Conservation (phyloP, 2,888 invertebrate species). For the Lymantria dispar region DNA sequence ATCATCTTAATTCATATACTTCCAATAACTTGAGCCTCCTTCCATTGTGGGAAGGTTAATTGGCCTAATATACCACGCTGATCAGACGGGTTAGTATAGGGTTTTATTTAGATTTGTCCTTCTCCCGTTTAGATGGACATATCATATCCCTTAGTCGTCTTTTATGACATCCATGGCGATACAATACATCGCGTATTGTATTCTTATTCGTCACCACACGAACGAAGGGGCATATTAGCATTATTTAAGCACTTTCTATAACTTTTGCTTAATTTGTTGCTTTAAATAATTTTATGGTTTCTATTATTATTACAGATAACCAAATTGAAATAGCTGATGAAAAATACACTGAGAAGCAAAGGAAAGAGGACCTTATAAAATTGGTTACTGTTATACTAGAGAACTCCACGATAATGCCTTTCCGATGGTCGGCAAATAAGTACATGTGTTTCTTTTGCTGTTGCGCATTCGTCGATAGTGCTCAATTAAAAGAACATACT, state of each 20-base stretch:
- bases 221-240: no score
- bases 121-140: no score
- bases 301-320: slow-evolving; percentile 30
- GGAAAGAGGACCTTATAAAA: slow-evolving; percentile 36
- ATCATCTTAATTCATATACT: no score
- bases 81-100: no score
- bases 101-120: no score
- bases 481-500: slow-evolving; percentile 38
- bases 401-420: slow-evolving; percentile 48
- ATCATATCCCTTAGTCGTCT: no score
- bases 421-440: slow-evolving; percentile 46
- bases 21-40: no score
- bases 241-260: neutral
- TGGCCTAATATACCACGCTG: no score
- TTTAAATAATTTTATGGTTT: neutral
- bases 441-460: slow-evolving; percentile 55
- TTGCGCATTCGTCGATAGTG: slow-evolving; percentile 38
- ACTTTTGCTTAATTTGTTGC: neutral
- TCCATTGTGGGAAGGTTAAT: no score
- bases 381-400: slow-evolving; percentile 39
- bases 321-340: slow-evolving; percentile 6
- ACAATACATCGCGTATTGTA: no score
- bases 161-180: no score
- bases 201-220: no score
- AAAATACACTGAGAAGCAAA: slow-evolving; percentile 19